Evolutionary conservation across 2,888 invertebrate species (phyloP), one percentile per base, ranked within the genome.

Genomic region (Buathra laborator): DNA sequence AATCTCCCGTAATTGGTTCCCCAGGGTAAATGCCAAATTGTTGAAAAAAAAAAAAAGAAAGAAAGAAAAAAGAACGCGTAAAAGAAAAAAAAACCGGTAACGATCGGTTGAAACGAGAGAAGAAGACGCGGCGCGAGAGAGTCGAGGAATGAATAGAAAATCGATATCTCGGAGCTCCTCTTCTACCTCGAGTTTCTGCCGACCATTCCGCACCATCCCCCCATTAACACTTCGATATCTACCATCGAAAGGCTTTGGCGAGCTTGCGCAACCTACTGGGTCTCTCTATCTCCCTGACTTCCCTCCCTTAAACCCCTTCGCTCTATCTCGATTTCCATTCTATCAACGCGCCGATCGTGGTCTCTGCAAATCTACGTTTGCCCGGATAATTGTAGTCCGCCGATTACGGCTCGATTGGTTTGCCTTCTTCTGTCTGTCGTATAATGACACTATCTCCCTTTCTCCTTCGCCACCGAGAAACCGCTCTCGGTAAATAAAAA

Each of bases 221-320:
- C 78, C 74, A 85, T 85, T 85, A 85, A 83, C 85, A 86, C 86
- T 86, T 86, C 85, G 85, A 83, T 85, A 85, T 85, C 81, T 79
- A 71, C 85, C 70, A 82, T 85, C 81, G 81, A 78, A 9, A 37
- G 37, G 70, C 70, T 85, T 82, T 85, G 78, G 78, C 78, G 85
- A 85, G 82, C 70, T 81, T 85, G 81, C 75, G 85, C 79, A 85
- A 81, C 64, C 78, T 66, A 66, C 71, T 66, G 62, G 67, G 32
- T 59, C 51, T 67, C 59, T 64, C 6, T 66, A 48, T 51, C 68
- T 64, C 68, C 16, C 64, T 56, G 46, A 66, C 32, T 51, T 16
- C 19, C 32, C 32, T 71, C 66, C 56, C 44, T 10, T 56, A 14
- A 53, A 12, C 72, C 44, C 77, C 37, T 75, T 82, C 32, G 29